These are phyloP conservation scores for Aphelenchoides fujianensis DNA, from an alignment of 1,140 invertebrate species.

Conservation along the genomic window DNA sequence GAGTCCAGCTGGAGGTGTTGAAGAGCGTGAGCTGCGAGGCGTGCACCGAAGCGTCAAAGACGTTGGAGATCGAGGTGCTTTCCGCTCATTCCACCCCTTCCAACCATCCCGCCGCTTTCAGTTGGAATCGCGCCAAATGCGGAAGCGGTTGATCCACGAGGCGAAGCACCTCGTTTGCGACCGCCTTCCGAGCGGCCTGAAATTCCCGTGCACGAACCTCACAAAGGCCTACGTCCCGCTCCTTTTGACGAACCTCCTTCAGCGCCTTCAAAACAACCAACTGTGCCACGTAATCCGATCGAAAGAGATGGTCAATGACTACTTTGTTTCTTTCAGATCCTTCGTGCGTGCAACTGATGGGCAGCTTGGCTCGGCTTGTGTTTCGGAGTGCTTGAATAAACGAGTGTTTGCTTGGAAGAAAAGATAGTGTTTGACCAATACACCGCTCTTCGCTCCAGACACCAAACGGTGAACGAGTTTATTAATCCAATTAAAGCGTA, in stretches of 20 bases:
- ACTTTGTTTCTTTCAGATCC: too few species aligned
- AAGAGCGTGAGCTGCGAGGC: not conserved
- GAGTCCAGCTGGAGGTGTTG: not conserved
- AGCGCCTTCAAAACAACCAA: not conserved
- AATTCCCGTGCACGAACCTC: not conserved
- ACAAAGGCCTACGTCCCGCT: not conserved
- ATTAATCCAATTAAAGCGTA: too few species aligned
- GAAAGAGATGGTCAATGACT: too few species aligned
- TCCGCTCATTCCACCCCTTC: too few species aligned
- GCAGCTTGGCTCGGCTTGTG: too few species aligned
- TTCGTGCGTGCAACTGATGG: not conserved
- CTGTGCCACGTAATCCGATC: conserved; percentile 4
- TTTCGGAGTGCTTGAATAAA: too few species aligned
- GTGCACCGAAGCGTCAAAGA: not conserved
- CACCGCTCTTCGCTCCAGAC: too few species aligned
- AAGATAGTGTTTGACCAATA: too few species aligned
- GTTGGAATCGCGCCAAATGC: not conserved
- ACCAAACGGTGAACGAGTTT: too few species aligned
- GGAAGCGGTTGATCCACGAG: not conserved
- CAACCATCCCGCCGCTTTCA: too few species aligned
- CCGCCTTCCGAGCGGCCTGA: not conserved
- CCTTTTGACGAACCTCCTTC: not conserved
- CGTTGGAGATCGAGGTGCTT: not conserved
- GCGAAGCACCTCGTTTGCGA: conserved; percentile 8
- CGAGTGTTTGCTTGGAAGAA: too few species aligned